These are phyloP conservation scores for Drosophila pachea DNA, from an alignment of 1,140 invertebrate genomes.

Conservation along the genomic window DNA sequence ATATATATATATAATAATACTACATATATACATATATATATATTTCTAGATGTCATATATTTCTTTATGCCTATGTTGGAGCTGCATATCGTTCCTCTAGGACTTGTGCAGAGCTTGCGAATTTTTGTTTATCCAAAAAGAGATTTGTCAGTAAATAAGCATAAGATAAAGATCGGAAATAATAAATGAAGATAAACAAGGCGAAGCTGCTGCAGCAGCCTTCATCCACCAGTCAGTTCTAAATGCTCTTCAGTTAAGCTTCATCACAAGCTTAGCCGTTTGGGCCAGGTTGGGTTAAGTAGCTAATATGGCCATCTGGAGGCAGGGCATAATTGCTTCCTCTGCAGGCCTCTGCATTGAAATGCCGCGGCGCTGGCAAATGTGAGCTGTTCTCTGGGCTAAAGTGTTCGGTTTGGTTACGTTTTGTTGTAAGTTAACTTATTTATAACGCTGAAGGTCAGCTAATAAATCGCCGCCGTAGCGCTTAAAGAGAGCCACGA, in stretches of 20 bases:
- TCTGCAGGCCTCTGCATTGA: neutral
- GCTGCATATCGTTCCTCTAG: too few relatives aligned
- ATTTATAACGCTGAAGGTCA: conserved; percentile 64
- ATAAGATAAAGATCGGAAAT: too few relatives aligned
- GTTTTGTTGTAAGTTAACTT: conserved; percentile 40
- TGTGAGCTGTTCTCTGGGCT: conserved; percentile 5
- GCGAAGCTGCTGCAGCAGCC: too few relatives aligned
- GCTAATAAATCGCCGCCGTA: conserved; percentile 53
- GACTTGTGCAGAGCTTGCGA: too few relatives aligned
- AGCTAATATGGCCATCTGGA: neutral
- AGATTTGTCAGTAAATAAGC: too few relatives aligned
- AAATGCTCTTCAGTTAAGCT: too few relatives aligned
- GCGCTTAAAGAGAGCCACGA: conserved; percentile 26
- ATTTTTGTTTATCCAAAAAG: too few relatives aligned
- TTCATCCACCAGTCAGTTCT: too few relatives aligned
- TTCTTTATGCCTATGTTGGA: too few relatives aligned
- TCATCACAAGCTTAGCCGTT: too few relatives aligned
- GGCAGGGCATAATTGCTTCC: neutral
- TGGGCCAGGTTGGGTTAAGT: neutral
- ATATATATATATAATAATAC: neutral
- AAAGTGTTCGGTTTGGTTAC: conserved; percentile 10
- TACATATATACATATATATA: neutral
- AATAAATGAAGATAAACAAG: too few relatives aligned
- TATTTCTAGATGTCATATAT: too few relatives aligned
- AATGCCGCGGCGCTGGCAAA: neutral